A percentile compares a stretch with the other conserved stretches of the same genome.
Evolutionary conservation across 2,797 vertebrate genomes (phyloP).

Genomic region (Peromyscus nudipes): DNA sequence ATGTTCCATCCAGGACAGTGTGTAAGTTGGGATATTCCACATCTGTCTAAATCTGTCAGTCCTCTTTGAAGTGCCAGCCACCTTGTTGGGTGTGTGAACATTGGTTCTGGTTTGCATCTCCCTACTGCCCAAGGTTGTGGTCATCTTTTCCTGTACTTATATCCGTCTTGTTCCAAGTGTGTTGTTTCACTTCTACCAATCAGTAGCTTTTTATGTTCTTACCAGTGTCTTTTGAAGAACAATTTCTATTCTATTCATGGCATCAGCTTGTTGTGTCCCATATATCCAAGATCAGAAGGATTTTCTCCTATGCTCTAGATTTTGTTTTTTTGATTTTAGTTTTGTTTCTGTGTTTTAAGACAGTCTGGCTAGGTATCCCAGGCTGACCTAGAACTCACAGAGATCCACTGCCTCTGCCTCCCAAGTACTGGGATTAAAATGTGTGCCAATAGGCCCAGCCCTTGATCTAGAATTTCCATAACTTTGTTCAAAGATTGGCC

Average conservation of each 20-base stretch:
- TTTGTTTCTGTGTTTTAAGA: background rate
- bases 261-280: background rate
- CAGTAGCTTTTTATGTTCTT: background rate
- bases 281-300: background rate
- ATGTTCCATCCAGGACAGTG: background rate
- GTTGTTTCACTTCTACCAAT: background rate
- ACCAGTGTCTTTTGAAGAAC: background rate
- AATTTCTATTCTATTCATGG: background rate
- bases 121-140: background rate
- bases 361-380: background rate
- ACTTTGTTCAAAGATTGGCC: background rate
- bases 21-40: background rate
- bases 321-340: background rate
- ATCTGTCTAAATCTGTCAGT: background rate
- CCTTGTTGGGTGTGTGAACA: background rate
- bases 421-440: background rate
- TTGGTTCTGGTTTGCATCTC: background rate
- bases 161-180: background rate
- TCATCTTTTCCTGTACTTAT: background rate
- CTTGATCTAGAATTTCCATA: background rate
- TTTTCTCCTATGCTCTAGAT: background rate
- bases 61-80: background rate
- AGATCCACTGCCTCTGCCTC: background rate
- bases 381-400: background rate
- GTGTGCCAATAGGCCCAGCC: background rate